Conservation (phyloP, 2,113 vertebrate genomes). For the Sialia sialis region DNA sequence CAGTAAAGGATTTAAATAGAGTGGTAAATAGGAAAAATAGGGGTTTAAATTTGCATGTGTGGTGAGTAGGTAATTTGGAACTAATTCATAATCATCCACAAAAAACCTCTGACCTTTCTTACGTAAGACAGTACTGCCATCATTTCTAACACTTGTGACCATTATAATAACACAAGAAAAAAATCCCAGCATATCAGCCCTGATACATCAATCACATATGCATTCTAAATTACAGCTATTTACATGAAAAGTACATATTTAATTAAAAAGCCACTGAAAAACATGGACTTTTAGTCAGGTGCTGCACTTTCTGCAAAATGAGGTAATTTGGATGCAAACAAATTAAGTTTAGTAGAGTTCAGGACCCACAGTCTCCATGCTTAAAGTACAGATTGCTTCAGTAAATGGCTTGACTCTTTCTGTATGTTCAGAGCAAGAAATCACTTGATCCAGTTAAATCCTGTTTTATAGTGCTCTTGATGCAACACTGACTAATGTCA, state of each 20-base stretch:
- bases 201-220: slow-evolving; percentile 31
- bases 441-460: slow-evolving; percentile 64
- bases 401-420: slow-evolving; percentile 48
- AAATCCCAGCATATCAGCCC: background rate
- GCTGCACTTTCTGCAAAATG: slow-evolving; percentile 67
- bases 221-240: slow-evolving; percentile 62
- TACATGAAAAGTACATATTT: slow-evolving; percentile 65
- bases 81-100: background rate
- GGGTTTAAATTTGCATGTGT: background rate
- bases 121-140: background rate
- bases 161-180: background rate
- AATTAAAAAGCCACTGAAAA: slow-evolving; percentile 59
- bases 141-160: background rate
- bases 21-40: background rate
- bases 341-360: slow-evolving; percentile 42
- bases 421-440: slow-evolving; percentile 40
- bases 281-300: slow-evolving; percentile 63
- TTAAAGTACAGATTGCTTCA: slow-evolving; percentile 47
- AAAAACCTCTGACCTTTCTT: background rate
- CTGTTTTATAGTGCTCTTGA: slow-evolving; percentile 58
- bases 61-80: background rate
- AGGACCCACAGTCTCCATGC: slow-evolving; percentile 20
- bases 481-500: slow-evolving; percentile 54
- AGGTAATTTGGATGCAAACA: slow-evolving; percentile 71
- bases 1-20: slow-evolving; percentile 38